Evolutionary conservation across 2,113 vertebrate genomes (phyloP).

Genomic region (Urocolius indicus): DNA sequence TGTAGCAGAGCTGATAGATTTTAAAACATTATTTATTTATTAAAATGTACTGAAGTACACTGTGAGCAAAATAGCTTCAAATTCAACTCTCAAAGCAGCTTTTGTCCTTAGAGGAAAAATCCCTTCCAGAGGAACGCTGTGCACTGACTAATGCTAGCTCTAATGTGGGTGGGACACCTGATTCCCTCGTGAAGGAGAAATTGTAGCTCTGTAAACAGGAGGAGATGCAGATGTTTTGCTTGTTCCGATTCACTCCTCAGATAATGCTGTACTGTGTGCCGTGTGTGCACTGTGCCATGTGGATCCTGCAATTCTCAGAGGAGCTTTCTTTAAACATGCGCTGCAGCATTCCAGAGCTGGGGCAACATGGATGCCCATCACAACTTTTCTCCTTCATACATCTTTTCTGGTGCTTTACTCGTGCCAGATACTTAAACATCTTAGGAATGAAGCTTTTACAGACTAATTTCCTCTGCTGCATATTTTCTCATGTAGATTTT

Average conservation of each 20-base stretch:
- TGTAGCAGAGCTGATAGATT: background rate
- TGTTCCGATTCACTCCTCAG: background rate
- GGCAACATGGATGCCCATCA: background rate
- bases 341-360: conserved; percentile 21
- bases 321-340: background rate
- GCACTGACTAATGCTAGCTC: rapidly evolving
- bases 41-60: background rate
- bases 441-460: background rate
- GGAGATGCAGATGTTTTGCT: conserved; percentile 44
- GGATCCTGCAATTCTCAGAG: background rate
- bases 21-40: background rate
- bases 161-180: background rate
- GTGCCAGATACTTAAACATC: background rate
- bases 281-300: background rate
- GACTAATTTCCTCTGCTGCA: background rate
- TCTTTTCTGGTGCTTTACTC: background rate
- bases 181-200: conserved; percentile 14
- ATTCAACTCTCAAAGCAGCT: background rate
- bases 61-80: background rate
- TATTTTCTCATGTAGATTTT: background rate
- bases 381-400: background rate
- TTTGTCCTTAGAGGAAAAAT: conserved; percentile 16
- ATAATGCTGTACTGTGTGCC: conserved; percentile 20
- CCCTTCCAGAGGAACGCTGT: background rate
- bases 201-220: conserved; percentile 28